A percentile compares a stretch with the other conserved stretches of the same genome.
Conservation (phyloP, 2,797 vertebrate species). For the Lophotriccus pileatus region DNA sequence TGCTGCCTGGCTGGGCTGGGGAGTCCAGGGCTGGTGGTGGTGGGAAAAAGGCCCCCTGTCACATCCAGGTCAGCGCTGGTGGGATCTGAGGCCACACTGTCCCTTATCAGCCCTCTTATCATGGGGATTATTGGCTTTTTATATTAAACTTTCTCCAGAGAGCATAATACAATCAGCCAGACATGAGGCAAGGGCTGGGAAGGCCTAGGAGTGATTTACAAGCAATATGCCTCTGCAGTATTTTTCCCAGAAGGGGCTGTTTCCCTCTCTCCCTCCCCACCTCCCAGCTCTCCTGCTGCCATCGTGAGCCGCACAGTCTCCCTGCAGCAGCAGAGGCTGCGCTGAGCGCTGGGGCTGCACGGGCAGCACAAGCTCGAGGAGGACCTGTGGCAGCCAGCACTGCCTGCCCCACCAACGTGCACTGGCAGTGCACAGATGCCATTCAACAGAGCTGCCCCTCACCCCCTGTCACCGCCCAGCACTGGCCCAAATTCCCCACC, state of each 20-base stretch:
- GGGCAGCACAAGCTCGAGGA: not conserved
- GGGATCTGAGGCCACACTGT: not conserved
- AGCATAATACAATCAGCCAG: not conserved
- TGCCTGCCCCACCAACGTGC: accelerated
- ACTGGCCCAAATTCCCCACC: not conserved
- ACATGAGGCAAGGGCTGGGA: not conserved
- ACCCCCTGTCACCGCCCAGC: accelerated
- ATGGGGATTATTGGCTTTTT: not conserved
- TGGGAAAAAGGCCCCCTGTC: not conserved
- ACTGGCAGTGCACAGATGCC: not conserved
- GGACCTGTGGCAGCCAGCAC: not conserved
- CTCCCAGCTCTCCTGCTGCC: not conserved
- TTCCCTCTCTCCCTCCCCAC: not conserved
- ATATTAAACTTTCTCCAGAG: slow-evolving; percentile 33
- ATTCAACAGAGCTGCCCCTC: not conserved
- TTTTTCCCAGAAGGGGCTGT: not conserved
- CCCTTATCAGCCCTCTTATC: slow-evolving; percentile 9
- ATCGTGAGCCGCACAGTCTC: not conserved
- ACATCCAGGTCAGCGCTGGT: not conserved
- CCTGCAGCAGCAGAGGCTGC: not conserved
- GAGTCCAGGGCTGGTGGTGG: not conserved
- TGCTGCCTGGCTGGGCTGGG: not conserved
- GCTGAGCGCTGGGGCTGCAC: not conserved
- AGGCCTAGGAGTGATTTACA: not conserved
- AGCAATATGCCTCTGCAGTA: not conserved